Percentiles rank a stretch among this genome's conserved stretches.
phyloP scores from a whole-genome alignment of 2,888 invertebrate species.

The Barypeithes pellucidus region DNA sequence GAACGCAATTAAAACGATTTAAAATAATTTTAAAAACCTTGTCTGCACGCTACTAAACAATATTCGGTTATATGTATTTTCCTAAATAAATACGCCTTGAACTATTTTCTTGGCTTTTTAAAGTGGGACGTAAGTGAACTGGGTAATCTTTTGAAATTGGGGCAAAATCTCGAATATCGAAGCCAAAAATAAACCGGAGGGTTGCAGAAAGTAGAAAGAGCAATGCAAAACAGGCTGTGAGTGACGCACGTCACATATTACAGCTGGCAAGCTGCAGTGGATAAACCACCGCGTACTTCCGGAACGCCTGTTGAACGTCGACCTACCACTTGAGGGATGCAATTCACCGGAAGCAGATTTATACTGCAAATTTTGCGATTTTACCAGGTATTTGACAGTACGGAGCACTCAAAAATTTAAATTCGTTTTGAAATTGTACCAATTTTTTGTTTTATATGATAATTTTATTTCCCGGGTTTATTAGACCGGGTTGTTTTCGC shows the following conservation, averaged over 20 bases:
- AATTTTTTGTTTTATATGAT: too few relatives aligned
- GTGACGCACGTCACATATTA: slow-evolving; percentile 47
- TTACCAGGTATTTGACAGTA: slow-evolving; percentile 17
- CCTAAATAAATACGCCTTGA: background rate
- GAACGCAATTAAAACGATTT: too few relatives aligned
- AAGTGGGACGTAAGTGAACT: slow-evolving; percentile 15
- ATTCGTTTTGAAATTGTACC: too few relatives aligned
- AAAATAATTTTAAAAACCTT: too few relatives aligned
- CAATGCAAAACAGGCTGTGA: slow-evolving; percentile 43
- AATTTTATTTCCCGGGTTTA: too few relatives aligned
- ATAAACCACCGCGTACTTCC: slow-evolving; percentile 66
- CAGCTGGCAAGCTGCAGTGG: slow-evolving; percentile 57
- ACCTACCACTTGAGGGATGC: slow-evolving; percentile 45
- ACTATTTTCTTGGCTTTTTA: too few relatives aligned
- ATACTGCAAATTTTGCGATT: slow-evolving; percentile 35
- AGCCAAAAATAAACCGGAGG: slow-evolving; percentile 45
- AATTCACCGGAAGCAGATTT: slow-evolving; percentile 42
- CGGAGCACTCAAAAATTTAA: background rate
- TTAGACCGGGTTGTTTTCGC: too few relatives aligned
- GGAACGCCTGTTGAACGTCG: slow-evolving; percentile 51
- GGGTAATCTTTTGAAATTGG: slow-evolving; percentile 35
- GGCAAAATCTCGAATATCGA: slow-evolving; percentile 45
- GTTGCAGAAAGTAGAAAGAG: slow-evolving; percentile 43
- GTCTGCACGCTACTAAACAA: too few relatives aligned
- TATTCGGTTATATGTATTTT: too few relatives aligned